Evolutionary conservation across 2,888 invertebrate genomes (phyloP), one percentile per base, ranked within the genome.

Genomic region (Folsomia candida): DNA sequence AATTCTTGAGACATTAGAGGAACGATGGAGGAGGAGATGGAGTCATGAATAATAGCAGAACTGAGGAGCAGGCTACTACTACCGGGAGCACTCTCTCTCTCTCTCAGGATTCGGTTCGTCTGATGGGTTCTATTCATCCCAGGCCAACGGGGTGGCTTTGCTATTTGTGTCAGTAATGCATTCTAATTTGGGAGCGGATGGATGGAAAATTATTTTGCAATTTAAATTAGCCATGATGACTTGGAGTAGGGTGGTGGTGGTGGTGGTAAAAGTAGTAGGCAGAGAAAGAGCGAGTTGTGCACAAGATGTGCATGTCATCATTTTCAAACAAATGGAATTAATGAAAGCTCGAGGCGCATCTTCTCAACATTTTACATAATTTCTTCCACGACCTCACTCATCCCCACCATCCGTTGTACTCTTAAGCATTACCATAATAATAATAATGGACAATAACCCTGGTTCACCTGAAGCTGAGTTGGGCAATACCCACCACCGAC

Each of bases 201-300:
- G 65, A 65, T 65, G 65, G 57, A 65, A 65, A 51, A 65, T 65
- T 65, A 65, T 65, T 65, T 65, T 65, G 65, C 60, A 67, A 59
- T 67, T 67, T 59, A 67, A 60, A 61, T 60, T 67, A 60, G 67
- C 59, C 51, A 67, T 67, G 60, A 59, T 59, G 51, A 67, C 60
- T 67, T n/a, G 24, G 37, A 67, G 29, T 29, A 57, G 27, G 20
- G 58, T 28, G 58, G 37, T 24, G 37, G 22, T 58, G 37, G 51
- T 54, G 59, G n/a, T n/a, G n/a, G n/a, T n/a, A 6, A 59, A 27
- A 37, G 59, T 58, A 58, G 59, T 37, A 24, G n/a, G 64, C 20
- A 18, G 47, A 51, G 47, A 66, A 54, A 27, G 54, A 58, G 28
- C 22, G 37, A 59, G 20, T 37, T 58, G 59, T 26, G 37, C 37